These are phyloP conservation scores for Melanargia galathea DNA, from an alignment of 2,888 invertebrate species.

Conservation along the genomic window DNA sequence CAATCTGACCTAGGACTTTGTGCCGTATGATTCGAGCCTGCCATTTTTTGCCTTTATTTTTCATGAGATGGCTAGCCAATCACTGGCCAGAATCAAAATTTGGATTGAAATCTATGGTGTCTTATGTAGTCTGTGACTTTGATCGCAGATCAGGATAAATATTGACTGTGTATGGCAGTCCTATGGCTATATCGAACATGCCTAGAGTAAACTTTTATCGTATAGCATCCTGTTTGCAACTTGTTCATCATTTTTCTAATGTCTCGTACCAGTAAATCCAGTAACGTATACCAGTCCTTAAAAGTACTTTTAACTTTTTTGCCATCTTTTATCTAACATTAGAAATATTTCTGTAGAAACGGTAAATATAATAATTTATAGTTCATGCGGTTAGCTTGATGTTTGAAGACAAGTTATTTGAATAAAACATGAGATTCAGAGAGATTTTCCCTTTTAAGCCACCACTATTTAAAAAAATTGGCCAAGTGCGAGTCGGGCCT, in stretches of 20 bases:
- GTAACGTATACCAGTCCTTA: not conserved
- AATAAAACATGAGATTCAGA: slow-evolving; percentile 9
- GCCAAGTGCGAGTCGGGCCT: too few species aligned
- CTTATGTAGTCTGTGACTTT: too few species aligned
- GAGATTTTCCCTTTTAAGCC: not conserved
- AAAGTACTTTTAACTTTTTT: not conserved
- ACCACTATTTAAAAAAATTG: not conserved
- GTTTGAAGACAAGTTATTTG: not conserved
- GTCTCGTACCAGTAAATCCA: slow-evolving; percentile 26
- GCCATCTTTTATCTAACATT: not conserved
- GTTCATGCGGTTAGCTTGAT: not conserved
- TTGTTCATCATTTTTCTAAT: slow-evolving; percentile 35
- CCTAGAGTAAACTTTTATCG: slow-evolving; percentile 7
- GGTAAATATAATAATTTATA: not conserved
- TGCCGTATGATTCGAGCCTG: too few species aligned
- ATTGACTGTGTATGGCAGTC: too few species aligned
- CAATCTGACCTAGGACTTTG: too few species aligned
- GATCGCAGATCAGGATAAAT: too few species aligned
- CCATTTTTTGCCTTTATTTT: too few species aligned
- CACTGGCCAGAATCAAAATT: too few species aligned
- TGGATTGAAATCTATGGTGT: too few species aligned
- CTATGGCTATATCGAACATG: not conserved
- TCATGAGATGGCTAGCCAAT: too few species aligned
- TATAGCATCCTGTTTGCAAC: slow-evolving; percentile 1
- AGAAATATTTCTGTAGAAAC: not conserved